phyloP scores from a whole-genome alignment of 2,888 invertebrate genomes.

The Nipponacmea schrenckii region DNA sequence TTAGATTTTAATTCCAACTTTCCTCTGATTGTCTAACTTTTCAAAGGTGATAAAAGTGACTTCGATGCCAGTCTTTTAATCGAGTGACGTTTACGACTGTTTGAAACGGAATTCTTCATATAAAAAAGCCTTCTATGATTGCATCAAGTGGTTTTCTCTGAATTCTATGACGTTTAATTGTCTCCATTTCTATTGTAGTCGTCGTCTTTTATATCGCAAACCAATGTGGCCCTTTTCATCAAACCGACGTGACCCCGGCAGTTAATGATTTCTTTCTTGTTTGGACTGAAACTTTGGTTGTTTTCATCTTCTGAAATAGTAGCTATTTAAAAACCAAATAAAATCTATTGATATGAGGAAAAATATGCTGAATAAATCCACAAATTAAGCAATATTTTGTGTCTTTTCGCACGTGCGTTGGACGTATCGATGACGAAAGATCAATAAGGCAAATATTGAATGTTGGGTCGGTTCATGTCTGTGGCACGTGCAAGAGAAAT shows the following conservation, averaged over 20 bases:
- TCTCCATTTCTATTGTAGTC: neutral
- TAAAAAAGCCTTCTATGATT: neutral
- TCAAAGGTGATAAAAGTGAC: neutral
- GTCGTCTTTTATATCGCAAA: neutral
- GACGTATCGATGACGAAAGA: neutral
- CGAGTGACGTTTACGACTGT: neutral
- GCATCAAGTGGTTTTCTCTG: neutral
- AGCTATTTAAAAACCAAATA: neutral
- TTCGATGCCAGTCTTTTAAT: neutral
- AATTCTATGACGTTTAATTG: neutral
- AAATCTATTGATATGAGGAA: no score
- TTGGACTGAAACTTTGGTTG: neutral
- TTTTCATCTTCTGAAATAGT: neutral
- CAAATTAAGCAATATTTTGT: neutral
- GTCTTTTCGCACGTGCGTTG: neutral
- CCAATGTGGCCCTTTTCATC: no score
- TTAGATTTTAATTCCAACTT: neutral
- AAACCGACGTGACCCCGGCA: no score
- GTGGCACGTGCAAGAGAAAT: neutral
- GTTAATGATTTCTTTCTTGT: no score
- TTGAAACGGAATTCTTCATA: neutral
- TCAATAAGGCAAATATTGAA: constrained; percentile 7
- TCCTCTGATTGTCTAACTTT: neutral
- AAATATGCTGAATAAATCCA: neutral
- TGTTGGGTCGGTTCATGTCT: neutral